Base-by-base conservation (phyloP, 2,113 vertebrate genomes). In the Hippocampus mohnikei region DNA sequence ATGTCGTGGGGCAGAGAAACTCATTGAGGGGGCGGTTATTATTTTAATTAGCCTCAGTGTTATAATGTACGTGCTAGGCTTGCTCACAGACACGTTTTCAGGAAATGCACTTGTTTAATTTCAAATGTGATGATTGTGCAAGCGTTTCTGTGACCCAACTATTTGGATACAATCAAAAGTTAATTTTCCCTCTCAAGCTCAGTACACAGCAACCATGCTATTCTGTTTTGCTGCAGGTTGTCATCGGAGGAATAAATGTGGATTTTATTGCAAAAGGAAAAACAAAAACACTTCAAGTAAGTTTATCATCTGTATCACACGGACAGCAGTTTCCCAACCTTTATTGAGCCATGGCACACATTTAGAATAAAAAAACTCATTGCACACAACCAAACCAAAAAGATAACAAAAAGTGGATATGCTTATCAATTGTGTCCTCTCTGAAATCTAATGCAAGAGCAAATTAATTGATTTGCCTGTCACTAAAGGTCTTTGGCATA, bases 231-330 rank as follows among this genome's bases (percentile, higher is more conserved):
- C 82, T 79, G 21, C 86, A 97, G 95, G 93, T 96, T 72, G 93
- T 97, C 50, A 92, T 97, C 46, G 95, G 95, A 40, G 95, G 95
- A 70, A 92, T 91, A 82, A 96, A 96, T 64, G 87, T 95, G 70
- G 95, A 97, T 88, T 95, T 95, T 75, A 88, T 96, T 79, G 94
- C 93, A 69, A 96, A 96, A 90, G 91, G 91, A 11, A 89, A 89
- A 87, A 83, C 83, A 0, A 76, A 93, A 75, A 85, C 80, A 27
- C 85, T 96, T 62, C 58, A 87, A 81, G 95, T 96, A 91, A 74
- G 88, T 81, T 61, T 55, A 8, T 53, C 21, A 18, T 27, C 10
- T 44, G 55, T 1, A 69, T 46, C 16, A 1, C 16, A 27, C 71
- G 10, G 55, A 4, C 33, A 25, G 2, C 9, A 29, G 25, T 33